Evolutionary conservation across 2,113 vertebrate genomes (phyloP).

Genomic region (Nipponia nippon): DNA sequence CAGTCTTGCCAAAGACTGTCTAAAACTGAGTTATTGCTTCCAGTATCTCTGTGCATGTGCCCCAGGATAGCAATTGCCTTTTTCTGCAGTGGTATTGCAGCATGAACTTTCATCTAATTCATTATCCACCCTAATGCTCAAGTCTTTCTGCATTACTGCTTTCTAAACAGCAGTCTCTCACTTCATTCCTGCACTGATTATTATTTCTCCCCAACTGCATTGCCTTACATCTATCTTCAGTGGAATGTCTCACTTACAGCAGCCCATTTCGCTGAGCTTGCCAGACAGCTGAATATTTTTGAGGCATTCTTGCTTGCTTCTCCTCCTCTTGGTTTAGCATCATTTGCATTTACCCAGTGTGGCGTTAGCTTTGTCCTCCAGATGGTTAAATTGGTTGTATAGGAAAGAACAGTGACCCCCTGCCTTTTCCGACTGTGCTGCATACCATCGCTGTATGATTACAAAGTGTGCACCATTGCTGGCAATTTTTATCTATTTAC

Average conservation of each 20-base stretch:
- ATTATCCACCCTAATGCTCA: conserved; percentile 51
- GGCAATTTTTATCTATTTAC: neutral
- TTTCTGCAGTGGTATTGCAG: conserved; percentile 47
- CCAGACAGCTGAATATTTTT: conserved; percentile 25
- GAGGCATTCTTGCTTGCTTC: neutral
- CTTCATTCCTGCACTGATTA: conserved; percentile 52
- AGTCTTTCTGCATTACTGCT: conserved; percentile 57
- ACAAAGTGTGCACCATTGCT: neutral
- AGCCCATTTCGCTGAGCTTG: neutral
- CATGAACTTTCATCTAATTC: conserved; percentile 50
- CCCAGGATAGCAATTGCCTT: conserved; percentile 54
- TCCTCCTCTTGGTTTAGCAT: conserved; percentile 14
- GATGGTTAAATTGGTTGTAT: neutral
- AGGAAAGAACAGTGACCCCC: neutral
- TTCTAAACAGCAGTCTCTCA: conserved; percentile 54
- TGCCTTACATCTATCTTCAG: conserved; percentile 36
- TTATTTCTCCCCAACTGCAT: conserved; percentile 53
- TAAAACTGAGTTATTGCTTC: conserved; percentile 37
- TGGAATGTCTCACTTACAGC: conserved; percentile 50
- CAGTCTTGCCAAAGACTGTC: conserved; percentile 31
- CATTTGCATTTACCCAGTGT: neutral
- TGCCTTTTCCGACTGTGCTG: neutral
- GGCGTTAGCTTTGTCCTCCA: neutral
- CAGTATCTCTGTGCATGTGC: conserved; percentile 33
- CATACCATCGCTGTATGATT: neutral